These are phyloP conservation scores for Molossus alvarezi DNA, from an alignment of 2,797 vertebrate species.

Conservation along the genomic window DNA sequence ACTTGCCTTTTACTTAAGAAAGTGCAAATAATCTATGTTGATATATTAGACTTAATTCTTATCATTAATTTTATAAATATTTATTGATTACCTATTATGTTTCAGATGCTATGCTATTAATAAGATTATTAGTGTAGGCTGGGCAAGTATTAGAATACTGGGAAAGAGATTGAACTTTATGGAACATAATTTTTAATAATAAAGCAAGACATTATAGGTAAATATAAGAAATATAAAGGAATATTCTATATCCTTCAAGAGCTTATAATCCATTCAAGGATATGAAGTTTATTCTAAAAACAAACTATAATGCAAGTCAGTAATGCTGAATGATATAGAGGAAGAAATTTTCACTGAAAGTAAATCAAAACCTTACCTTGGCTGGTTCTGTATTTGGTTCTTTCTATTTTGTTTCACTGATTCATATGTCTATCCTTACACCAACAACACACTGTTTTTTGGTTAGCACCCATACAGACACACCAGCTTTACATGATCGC, in stretches of 20 bases:
- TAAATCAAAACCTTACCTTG: neutral
- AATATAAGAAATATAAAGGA: neutral
- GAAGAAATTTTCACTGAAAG: neutral
- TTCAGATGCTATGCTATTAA: neutral
- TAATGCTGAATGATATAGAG: neutral
- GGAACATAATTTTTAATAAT: neutral
- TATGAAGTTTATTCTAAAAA: neutral
- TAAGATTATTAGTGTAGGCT: neutral
- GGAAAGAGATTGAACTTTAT: neutral
- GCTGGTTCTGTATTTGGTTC: neutral
- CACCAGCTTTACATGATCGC: neutral
- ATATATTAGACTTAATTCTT: neutral
- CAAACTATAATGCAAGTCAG: neutral
- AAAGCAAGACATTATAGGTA: neutral
- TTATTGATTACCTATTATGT: neutral
- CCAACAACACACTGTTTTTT: neutral
- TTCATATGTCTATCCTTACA: neutral
- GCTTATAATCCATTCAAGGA: neutral
- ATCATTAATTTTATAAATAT: neutral
- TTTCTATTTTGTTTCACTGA: neutral
- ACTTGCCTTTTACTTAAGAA: slow-evolving; percentile 12
- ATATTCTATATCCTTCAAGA: neutral
- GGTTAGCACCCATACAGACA: neutral
- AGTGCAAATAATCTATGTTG: neutral
- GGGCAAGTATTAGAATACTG: neutral